Conservation (phyloP, 2,888 invertebrate species). For the Tridacna crocea region DNA sequence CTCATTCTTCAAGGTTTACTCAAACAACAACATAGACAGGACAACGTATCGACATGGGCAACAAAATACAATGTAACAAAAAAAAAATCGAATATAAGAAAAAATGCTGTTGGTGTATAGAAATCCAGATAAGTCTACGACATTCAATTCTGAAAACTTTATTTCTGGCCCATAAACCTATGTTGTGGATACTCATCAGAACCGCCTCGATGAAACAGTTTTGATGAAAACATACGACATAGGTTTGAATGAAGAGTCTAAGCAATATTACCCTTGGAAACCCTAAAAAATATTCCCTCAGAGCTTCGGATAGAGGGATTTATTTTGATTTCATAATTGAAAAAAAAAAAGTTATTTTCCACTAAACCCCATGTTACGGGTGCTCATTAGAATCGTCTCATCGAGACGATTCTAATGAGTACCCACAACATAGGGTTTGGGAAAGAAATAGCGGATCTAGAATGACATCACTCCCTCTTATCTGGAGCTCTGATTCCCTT, state of each 20-base stretch:
- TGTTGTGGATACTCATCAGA: not conserved
- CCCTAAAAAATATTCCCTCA: not conserved
- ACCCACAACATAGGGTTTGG: not conserved
- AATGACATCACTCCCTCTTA: too few species aligned
- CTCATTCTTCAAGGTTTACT: too few species aligned
- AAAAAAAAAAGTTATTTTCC: too few species aligned
- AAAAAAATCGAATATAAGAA: not conserved
- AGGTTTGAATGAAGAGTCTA: not conserved
- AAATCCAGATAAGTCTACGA: not conserved
- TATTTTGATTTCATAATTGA: too few species aligned
- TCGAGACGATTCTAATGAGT: constrained; percentile 9
- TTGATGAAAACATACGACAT: not conserved
- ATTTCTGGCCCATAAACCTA: not conserved
- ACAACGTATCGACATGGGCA: too few species aligned
- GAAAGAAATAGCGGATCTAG: not conserved
- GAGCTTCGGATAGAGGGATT: too few species aligned
- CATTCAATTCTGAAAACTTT: not conserved
- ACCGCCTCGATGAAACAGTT: not conserved
- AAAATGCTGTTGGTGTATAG: not conserved
- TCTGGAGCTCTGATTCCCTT: constrained; percentile 5
- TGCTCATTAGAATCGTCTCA: too few species aligned
- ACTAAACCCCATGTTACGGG: not conserved
- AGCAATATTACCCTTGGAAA: not conserved
- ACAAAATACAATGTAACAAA: not conserved
- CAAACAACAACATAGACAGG: too few species aligned